Evolutionary conservation across 2,888 invertebrate species (phyloP), one percentile per base, ranked within the genome.

Genomic region (Athrips mouffetella): DNA sequence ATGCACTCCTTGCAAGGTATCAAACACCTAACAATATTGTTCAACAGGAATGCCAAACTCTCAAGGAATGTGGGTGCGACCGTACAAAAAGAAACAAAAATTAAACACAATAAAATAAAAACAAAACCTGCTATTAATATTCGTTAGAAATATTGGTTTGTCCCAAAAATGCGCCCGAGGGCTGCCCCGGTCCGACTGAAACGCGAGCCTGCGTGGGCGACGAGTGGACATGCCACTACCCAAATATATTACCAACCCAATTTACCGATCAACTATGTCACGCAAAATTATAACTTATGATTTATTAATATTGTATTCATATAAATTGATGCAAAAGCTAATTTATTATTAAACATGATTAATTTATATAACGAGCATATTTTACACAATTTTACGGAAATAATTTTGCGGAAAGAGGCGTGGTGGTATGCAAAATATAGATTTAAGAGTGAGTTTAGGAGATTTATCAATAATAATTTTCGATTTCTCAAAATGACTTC

Each of bases 111-210:
- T 62, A 65, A 69, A 81, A 83, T 70, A 79, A 80, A 74, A 80
- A 76, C 75, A 84, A 80, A 84, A 80, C 60, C 61, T 58, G 73
- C 81, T 76, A 86, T 86, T 87, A 87, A 87, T 87, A 87, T 83
- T 87, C 82, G 84, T 86, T 88, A 84, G 83, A 86, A 80, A 81
- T 86, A 87, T 86, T 84, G 84, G 86, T 83, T 86, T 87, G 85
- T 86, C 84, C 84, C 83, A 82, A 87, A 86, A 79, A 82, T 80
- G 79, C 70, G 84, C 84, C 87, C 80, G 70, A 82, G 76, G 87
- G 86, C 86, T 37, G 84, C 83, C 87, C 80, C 70, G 81, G 74
- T 85, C 85, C 86, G 37, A 11, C 21, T 83, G 86, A 78, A 80
- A 80, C 73, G 63, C 71, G 82, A 82, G 73, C 69, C 68, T 52